Percentiles rank a stretch among this genome's conserved stretches.
Conservation (phyloP, 2,113 vertebrate species). For the Megaceryle torquata region DNA sequence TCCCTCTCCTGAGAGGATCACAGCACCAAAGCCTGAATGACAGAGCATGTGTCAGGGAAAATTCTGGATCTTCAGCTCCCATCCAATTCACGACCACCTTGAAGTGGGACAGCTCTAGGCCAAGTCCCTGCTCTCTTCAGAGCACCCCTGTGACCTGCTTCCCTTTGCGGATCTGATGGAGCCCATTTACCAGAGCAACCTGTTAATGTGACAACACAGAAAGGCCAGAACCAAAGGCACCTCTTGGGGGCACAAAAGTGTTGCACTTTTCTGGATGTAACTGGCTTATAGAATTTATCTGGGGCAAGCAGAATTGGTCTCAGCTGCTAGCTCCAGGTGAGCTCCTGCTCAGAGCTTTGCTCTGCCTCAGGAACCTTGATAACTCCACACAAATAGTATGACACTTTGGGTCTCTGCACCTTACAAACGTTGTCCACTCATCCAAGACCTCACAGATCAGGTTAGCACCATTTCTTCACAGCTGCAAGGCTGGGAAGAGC, state of each 20-base stretch:
- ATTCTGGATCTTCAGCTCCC: neutral
- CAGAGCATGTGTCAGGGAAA: neutral
- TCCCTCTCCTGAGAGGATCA: neutral
- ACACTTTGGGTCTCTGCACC: neutral
- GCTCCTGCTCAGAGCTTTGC: neutral
- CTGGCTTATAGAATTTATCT: neutral
- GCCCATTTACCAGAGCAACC: neutral
- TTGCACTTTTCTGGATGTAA: neutral
- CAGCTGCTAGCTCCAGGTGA: neutral
- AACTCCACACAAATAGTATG: neutral
- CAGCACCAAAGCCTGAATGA: neutral
- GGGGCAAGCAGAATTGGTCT: neutral
- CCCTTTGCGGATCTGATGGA: neutral
- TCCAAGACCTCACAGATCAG: neutral
- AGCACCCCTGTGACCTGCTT: neutral
- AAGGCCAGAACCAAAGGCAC: neutral
- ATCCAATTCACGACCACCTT: neutral
- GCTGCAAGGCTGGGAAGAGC: neutral
- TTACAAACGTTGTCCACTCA: neutral
- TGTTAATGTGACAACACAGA: neutral
- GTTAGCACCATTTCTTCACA: neutral
- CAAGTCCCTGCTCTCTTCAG: neutral
- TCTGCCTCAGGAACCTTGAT: neutral
- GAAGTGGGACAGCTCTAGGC: neutral
- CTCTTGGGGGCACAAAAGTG: neutral